Conservation (phyloP, 2,888 invertebrate genomes). For the Diogma glabrata region DNA sequence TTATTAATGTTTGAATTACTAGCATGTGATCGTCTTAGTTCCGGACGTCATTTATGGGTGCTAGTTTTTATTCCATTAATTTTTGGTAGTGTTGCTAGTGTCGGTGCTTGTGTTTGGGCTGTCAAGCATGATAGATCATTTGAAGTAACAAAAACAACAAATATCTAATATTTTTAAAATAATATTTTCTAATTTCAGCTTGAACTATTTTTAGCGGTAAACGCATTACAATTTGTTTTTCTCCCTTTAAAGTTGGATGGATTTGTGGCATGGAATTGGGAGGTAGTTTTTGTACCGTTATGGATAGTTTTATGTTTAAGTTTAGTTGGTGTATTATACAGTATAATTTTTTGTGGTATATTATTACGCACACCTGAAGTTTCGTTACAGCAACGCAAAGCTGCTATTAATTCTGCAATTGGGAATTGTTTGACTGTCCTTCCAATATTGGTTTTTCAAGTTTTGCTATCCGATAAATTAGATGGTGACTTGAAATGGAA, state of each 20-base stretch:
- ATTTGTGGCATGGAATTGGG: slow-evolving; percentile 84
- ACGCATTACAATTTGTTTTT: slow-evolving; percentile 95
- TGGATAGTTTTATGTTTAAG: slow-evolving; percentile 97
- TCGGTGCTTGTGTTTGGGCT: slow-evolving; percentile 96
- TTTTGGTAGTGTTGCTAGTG: slow-evolving; percentile 91
- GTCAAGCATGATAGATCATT: slow-evolving; percentile 96
- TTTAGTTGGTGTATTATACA: slow-evolving; percentile 82
- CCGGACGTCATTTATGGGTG: slow-evolving; percentile 75
- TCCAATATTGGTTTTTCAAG: slow-evolving; percentile 92
- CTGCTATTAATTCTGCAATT: slow-evolving; percentile 86
- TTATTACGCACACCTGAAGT: slow-evolving; percentile 87
- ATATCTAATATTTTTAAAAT: too few species aligned
- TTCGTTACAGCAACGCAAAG: slow-evolving; percentile 79
- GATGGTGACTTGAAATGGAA: slow-evolving; percentile 71
- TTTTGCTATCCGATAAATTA: slow-evolving; percentile 86
- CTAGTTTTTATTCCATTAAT: slow-evolving; percentile 91
- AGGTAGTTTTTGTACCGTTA: slow-evolving; percentile 93
- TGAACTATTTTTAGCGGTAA: slow-evolving; percentile 93
- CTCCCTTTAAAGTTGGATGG: slow-evolving; percentile 83
- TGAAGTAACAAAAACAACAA: too few species aligned
- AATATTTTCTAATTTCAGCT: too few species aligned
- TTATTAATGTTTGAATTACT: slow-evolving; percentile 92
- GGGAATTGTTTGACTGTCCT: slow-evolving; percentile 93
- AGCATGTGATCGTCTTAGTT: slow-evolving; percentile 90
- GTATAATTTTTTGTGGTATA: slow-evolving; percentile 93